Base-by-base conservation (phyloP, 1,140 invertebrate species). In the Micrasema minimum region DNA sequence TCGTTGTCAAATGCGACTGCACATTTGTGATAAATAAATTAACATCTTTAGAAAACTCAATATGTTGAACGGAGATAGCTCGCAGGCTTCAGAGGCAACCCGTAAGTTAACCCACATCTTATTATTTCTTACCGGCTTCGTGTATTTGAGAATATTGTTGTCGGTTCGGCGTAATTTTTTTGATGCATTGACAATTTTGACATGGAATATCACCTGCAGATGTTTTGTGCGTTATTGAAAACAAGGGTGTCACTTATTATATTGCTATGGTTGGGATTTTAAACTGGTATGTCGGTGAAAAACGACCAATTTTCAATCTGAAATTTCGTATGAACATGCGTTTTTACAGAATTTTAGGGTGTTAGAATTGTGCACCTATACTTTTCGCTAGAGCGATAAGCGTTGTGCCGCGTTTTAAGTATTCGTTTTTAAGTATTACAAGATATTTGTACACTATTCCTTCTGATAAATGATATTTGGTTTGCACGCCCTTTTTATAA, bases 21-120 rank as follows among this genome's bases (percentile, higher is more conserved):
- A 71, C 53, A 64, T 70, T 68, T 55, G 61, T 66, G 43, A 48
- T 66, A 55, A 71, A 65, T 71, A 71, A n/a, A 71, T 53, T 14
- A 66, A 55, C 61, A 71, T 66, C 61, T 37, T 53, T 23, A 12
- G 12, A 50, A 55, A 38, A 53, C 45, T 51, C 71, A 26, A 12
- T 48, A 68, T 74, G 67, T 51, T 69, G 55, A 74, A 74, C 72
- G 72, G 72, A 48, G 72, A 74, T 69, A 74, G 72, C 69, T 74
- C 72, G 20, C 72, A 69, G 55, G 69, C 72, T 23, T 71, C 69
- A 1, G 72, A 74, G 20, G 46, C 72, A 16, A 64, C 72, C 53
- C 72, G 72, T 74, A 53, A 71, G 72, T 68, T 57, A 12, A 38
- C 22, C 6, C 18, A 3, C 48, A 22, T 43, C 5, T 57, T 37